Conservation (phyloP, 35 echinoderm and acorn worm species). For the Lytechinus pictus region DNA sequence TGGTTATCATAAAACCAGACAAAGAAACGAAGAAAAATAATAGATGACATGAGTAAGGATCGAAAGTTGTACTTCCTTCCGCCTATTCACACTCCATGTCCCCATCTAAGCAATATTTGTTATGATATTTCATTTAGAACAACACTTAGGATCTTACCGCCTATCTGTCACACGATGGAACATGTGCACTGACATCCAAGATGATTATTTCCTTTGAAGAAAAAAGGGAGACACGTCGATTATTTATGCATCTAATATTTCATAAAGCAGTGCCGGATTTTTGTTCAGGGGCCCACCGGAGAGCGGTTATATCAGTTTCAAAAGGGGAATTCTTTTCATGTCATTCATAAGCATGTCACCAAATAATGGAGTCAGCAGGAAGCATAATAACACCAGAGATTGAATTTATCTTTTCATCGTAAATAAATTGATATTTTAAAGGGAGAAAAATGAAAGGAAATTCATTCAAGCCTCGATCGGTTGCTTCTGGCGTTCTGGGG, state of each 20-base stretch:
- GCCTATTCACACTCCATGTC: neutral
- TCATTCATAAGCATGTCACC: neutral
- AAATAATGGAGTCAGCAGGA: neutral
- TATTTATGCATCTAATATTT: constrained; percentile 31
- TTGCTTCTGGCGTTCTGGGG: neutral
- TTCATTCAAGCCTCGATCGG: neutral
- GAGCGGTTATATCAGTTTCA: neutral
- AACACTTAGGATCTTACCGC: constrained; percentile 19
- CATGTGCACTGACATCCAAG: constrained; percentile 29
- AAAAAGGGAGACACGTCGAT: neutral
- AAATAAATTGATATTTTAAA: neutral
- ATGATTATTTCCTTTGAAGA: constrained; percentile 2
- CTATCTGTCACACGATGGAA: constrained; percentile 25
- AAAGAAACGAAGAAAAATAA: too few relatives aligned
- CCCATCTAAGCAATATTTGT: constrained; percentile 33
- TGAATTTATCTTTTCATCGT: neutral
- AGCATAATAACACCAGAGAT: neutral
- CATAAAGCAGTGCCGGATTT: constrained; percentile 6
- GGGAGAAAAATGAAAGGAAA: neutral
- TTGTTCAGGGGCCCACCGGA: neutral
- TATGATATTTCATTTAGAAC: constrained; percentile 41
- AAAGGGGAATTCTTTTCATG: neutral
- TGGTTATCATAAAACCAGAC: too few relatives aligned
- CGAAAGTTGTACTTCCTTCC: neutral
- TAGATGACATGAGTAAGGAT: neutral